Conservation (phyloP, 2,797 vertebrate species). For the Denticeps clupeoides region DNA sequence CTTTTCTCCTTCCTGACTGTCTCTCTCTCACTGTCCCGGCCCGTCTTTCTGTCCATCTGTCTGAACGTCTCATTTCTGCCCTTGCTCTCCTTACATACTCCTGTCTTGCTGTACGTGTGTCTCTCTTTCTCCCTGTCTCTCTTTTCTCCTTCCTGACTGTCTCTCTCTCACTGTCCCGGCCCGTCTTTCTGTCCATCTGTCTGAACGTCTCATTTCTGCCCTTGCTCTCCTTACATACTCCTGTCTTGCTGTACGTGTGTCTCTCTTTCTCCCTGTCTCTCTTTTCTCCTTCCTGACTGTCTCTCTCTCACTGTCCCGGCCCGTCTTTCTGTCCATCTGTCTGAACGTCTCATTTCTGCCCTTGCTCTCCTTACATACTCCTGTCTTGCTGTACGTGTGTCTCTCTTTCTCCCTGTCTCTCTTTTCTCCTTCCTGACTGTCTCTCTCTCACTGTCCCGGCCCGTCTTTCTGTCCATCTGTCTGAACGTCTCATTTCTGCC, state of each 20-base stretch:
- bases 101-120: neutral
- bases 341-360: neutral
- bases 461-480: neutral
- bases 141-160: neutral
- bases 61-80: neutral
- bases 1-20: too few relatives aligned
- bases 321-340: neutral
- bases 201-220: neutral
- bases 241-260: too few relatives aligned
- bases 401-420: neutral
- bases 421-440: neutral
- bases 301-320: neutral
- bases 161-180: neutral
- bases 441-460: neutral
- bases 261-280: too few relatives aligned
- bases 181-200: neutral
- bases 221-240: too few relatives aligned
- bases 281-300: too few relatives aligned
- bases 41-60: neutral
- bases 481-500: neutral
- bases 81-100: neutral
- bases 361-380: neutral
- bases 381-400: too few relatives aligned
- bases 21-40: neutral
- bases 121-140: neutral